phyloP scores from a whole-genome alignment of 2,113 vertebrate genomes.

The Marcusenius ussheri region DNA sequence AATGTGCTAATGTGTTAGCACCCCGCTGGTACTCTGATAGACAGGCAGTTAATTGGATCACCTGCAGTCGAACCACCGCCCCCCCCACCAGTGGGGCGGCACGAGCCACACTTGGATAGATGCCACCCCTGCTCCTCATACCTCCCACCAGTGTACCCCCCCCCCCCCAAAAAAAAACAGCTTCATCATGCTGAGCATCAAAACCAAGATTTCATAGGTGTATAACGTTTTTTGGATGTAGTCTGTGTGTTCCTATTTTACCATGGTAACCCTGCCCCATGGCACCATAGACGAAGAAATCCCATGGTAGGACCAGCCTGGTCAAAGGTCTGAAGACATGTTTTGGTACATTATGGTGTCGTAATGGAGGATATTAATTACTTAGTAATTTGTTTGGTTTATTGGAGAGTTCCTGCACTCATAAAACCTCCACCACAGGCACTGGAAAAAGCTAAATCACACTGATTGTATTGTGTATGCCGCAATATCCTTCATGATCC shows the following conservation, averaged over 20 bases:
- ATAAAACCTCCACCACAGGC: neutral
- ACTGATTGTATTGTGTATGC: neutral
- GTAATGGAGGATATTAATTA: neutral
- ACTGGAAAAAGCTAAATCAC: neutral
- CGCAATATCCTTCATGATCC: neutral
- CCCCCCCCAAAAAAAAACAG: neutral
- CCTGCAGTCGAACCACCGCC: neutral
- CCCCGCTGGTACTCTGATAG: neutral
- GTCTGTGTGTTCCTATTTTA: neutral
- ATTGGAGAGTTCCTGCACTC: neutral
- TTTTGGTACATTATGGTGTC: neutral
- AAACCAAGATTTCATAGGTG: neutral
- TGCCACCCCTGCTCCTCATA: neutral
- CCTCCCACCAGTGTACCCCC: neutral
- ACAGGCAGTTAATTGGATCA: neutral
- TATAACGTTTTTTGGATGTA: neutral
- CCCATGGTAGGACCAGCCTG: neutral
- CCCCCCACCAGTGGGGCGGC: neutral
- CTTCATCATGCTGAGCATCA: neutral
- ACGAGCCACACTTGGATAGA: neutral
- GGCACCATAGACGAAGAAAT: neutral
- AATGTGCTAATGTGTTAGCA: neutral
- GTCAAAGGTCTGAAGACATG: neutral
- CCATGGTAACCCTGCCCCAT: neutral
- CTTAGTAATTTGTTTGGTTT: neutral